Evolutionary conservation across 2,113 vertebrate species (phyloP).

Genomic region (Clinocottus analis): DNA sequence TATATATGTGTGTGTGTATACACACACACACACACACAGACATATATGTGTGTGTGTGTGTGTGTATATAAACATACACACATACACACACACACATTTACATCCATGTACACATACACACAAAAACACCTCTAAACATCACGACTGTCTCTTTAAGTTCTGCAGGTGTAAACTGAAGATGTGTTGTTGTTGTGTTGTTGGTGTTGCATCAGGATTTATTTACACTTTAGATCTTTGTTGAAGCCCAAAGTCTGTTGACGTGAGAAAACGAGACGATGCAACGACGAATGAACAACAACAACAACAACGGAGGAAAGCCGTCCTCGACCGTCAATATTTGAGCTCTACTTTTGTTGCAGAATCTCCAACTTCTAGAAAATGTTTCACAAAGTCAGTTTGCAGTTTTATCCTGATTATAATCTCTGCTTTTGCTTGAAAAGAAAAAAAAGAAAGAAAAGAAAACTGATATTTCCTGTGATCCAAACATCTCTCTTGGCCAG

Average conservation of each 20-base stretch:
- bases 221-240: no score
- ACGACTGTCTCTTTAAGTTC: no score
- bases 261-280: no score
- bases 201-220: no score
- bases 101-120: neutral
- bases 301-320: no score
- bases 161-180: no score
- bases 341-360: neutral
- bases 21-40: neutral
- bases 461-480: neutral
- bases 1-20: no score
- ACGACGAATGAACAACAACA: no score
- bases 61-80: no score
- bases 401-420: neutral
- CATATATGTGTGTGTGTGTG: neutral
- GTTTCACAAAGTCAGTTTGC: neutral
- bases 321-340: neutral
- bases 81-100: neutral
- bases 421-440: neutral
- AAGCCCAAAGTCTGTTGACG: no score
- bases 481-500: conserved; percentile 55
- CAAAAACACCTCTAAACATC: neutral
- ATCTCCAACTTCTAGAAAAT: neutral
- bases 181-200: no score
- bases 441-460: neutral